Evolutionary conservation across 2,113 vertebrate species (phyloP).

Genomic region (Galbula dea): DNA sequence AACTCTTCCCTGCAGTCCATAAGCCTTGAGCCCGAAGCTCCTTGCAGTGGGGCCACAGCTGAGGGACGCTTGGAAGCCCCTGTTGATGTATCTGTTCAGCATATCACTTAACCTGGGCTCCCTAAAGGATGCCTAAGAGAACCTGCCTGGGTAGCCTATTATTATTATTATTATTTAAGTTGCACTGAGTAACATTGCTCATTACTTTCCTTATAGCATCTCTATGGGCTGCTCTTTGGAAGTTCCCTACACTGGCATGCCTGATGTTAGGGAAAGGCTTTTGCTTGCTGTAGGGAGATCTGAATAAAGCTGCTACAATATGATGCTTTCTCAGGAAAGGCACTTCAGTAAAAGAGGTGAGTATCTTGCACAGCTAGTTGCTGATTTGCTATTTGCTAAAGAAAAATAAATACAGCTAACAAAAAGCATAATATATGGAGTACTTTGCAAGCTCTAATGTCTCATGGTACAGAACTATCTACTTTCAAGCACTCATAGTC

Average conservation of each 20-base stretch:
- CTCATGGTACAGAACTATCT: background rate
- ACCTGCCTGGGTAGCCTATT: background rate
- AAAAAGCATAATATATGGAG: background rate
- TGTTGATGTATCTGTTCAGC: background rate
- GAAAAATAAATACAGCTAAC: background rate
- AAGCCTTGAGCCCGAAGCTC: too few species aligned
- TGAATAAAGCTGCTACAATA: background rate
- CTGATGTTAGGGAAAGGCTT: background rate
- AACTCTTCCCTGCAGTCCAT: background rate
- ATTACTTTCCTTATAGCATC: background rate
- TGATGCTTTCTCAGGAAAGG: background rate
- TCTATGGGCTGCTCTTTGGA: background rate
- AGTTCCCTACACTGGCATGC: background rate
- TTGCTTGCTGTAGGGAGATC: background rate
- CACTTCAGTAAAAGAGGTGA: background rate
- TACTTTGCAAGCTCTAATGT: background rate
- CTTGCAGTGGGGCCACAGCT: background rate
- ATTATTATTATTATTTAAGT: background rate
- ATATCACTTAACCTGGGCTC: background rate
- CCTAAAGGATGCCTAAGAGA: background rate
- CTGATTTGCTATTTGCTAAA: background rate
- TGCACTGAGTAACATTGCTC: background rate
- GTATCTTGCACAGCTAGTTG: background rate
- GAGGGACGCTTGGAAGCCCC: background rate
- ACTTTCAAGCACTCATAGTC: background rate